Conservation (phyloP, 2,888 invertebrate species). For the Bunonema sp. region DNA sequence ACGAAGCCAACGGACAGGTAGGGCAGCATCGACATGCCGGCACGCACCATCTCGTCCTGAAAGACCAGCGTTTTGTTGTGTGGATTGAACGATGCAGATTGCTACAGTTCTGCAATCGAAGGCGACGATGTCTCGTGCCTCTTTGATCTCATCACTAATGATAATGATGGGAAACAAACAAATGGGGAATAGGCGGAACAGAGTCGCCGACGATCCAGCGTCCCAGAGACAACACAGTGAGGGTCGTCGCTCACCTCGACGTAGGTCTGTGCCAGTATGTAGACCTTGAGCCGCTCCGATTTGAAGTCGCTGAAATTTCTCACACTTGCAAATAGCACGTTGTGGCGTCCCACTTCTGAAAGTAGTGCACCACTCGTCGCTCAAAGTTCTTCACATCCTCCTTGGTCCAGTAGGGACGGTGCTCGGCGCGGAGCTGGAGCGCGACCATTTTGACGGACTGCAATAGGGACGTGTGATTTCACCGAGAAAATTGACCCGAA, state of each 20-base stretch:
- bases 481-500: too few relatives aligned
- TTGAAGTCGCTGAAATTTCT: constrained; percentile 17
- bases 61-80: too few relatives aligned
- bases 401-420: constrained; percentile 25
- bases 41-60: constrained; percentile 23
- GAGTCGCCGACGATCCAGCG: too few relatives aligned
- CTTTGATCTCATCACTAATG: neutral
- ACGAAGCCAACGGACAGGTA: constrained; percentile 29
- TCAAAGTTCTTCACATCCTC: constrained; percentile 31
- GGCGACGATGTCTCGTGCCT: neutral
- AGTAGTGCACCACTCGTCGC: constrained; percentile 25
- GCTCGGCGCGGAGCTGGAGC: constrained; percentile 26
- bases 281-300: constrained; percentile 19
- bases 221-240: too few relatives aligned
- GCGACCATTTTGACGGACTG: constrained; percentile 32
- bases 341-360: constrained; percentile 23
- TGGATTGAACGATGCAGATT: too few relatives aligned
- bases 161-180: constrained; percentile 1
- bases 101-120: too few relatives aligned
- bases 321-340: too few relatives aligned
- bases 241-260: constrained; percentile 11
- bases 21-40: constrained; percentile 15
- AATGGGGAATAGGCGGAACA: neutral
- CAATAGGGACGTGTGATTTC: too few relatives aligned
- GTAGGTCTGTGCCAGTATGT: constrained; percentile 26